Percentiles rank a stretch among this genome's conserved stretches.
Evolutionary conservation across 37 sponge, comb jelly and placozoan species (phyloP).

Genomic region (Cladorhizidae sp.): DNA sequence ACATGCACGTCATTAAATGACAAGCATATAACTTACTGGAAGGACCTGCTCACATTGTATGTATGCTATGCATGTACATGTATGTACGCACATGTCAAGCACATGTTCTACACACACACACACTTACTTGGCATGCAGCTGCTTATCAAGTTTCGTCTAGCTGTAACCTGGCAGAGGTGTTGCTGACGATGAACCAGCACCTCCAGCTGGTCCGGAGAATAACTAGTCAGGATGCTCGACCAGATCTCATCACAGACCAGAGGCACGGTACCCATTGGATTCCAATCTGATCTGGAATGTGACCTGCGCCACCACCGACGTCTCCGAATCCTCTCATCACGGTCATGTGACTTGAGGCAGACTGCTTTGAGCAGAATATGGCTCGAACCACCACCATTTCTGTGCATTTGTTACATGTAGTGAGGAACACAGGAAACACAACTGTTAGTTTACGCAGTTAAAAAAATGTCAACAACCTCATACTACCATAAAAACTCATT

Average conservation of each 20-base stretch:
- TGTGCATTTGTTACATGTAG: too few relatives aligned
- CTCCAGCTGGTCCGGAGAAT: slow-evolving; percentile 7
- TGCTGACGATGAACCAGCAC: slow-evolving; percentile 9
- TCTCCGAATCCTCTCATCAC: not conserved
- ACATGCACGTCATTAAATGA: too few relatives aligned
- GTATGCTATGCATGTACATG: too few relatives aligned
- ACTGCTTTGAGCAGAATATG: slow-evolving; percentile 21
- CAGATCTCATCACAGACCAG: slow-evolving; percentile 31
- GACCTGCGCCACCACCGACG: not conserved
- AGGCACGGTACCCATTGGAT: not conserved
- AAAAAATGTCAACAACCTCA: too few relatives aligned
- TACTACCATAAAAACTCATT: too few relatives aligned
- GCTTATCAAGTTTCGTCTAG: not conserved
- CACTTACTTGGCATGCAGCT: slow-evolving; percentile 13
- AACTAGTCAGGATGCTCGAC: not conserved
- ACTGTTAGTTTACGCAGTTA: too few relatives aligned
- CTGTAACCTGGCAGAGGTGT: not conserved
- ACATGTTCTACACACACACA: not conserved
- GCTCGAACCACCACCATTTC: not conserved
- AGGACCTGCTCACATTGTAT: too few relatives aligned
- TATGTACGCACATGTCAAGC: too few relatives aligned
- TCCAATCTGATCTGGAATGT: not conserved
- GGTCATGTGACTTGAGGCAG: not conserved
- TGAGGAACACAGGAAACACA: too few relatives aligned
- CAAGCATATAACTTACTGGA: too few relatives aligned